Conservation (phyloP, 2,797 vertebrate species). For the Acomys russatus region DNA sequence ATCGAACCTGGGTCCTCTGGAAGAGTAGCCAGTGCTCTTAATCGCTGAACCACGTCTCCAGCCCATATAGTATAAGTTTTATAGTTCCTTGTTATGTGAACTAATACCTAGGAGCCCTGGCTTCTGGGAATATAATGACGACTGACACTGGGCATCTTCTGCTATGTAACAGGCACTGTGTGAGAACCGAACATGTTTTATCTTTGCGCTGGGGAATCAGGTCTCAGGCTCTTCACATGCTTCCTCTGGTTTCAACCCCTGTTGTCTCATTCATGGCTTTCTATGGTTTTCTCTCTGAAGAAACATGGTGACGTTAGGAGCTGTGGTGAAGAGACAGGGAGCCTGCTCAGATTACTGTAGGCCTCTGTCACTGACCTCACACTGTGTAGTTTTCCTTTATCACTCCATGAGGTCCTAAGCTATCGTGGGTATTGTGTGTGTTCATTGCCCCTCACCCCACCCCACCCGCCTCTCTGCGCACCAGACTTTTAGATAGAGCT, state of each 20-base stretch:
- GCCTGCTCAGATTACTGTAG: neutral
- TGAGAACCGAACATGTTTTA: neutral
- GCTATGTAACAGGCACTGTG: neutral
- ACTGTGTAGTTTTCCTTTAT: neutral
- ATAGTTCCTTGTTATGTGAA: neutral
- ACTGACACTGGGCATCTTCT: neutral
- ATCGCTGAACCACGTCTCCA: neutral
- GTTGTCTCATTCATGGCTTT: neutral
- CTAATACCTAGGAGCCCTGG: neutral
- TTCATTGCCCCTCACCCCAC: neutral
- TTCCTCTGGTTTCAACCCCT: neutral
- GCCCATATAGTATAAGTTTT: neutral
- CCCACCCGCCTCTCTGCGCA: neutral
- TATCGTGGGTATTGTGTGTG: neutral
- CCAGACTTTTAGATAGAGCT: neutral
- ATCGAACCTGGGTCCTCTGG: neutral
- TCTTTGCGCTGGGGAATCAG: neutral
- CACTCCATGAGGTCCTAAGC: neutral
- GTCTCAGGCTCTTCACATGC: neutral
- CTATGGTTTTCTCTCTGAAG: neutral
- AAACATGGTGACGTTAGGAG: neutral
- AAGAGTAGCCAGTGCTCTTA: neutral
- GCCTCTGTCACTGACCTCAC: neutral
- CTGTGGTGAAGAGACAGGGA: neutral
- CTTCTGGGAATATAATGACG: neutral